Conservation (phyloP, 1,140 invertebrate genomes). For the Teleopsis dalmanni region DNA sequence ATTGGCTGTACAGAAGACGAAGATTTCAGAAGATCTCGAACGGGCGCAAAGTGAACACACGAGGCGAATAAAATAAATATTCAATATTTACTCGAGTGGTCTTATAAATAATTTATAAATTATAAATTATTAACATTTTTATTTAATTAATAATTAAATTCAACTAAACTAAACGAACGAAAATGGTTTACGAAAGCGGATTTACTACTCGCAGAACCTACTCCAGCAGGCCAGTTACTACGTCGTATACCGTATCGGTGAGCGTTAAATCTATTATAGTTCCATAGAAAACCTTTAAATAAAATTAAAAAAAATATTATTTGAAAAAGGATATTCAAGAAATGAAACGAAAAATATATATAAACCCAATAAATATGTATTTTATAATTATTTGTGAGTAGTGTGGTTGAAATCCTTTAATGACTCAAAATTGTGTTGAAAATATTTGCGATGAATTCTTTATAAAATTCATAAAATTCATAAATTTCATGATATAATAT, state of each 20-base stretch:
- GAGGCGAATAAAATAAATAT: constrained; percentile 20
- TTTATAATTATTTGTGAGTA: constrained; percentile 20
- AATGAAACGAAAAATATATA: too few species aligned
- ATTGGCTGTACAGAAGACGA: constrained; percentile 21
- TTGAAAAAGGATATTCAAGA: too few species aligned
- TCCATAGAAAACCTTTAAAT: background rate
- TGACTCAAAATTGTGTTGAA: too few species aligned
- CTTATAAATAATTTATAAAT: constrained; percentile 14
- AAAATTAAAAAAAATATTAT: too few species aligned
- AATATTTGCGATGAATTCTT: too few species aligned
- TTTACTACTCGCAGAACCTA: constrained; percentile 78
- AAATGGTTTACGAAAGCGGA: constrained; percentile 85
- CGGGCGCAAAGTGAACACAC: constrained; percentile 43
- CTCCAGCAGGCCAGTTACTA: constrained; percentile 57
- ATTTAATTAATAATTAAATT: constrained; percentile 15
- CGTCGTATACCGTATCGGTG: constrained; percentile 72
- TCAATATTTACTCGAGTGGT: background rate
- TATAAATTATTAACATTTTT: constrained; percentile 21
- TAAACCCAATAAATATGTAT: background rate
- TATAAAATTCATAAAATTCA: too few species aligned
- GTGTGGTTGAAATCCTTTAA: constrained; percentile 24
- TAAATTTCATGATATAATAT: too few species aligned
- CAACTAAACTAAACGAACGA: constrained; percentile 35
- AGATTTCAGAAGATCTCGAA: constrained; percentile 40
- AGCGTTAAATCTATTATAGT: constrained; percentile 43